These are phyloP conservation scores for Cryptotermes secundus DNA, from an alignment of 1,140 invertebrate species.

Conservation along the genomic window DNA sequence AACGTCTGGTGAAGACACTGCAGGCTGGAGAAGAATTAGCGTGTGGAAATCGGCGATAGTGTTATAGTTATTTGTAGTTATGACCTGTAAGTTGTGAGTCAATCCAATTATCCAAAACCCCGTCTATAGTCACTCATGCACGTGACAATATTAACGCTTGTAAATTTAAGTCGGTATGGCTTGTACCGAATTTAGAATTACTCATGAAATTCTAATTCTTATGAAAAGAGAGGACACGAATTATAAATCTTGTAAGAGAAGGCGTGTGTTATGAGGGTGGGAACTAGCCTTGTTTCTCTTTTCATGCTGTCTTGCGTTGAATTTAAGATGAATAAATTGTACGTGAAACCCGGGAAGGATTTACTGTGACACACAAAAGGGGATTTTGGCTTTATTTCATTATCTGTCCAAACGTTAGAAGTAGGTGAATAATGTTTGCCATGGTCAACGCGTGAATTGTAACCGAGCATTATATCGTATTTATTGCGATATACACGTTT, in stretches of 20 bases:
- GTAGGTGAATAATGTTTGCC: no score
- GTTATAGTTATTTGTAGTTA: no score
- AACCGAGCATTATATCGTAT: no score
- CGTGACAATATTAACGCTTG: neutral
- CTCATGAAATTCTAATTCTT: neutral
- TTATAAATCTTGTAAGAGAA: neutral
- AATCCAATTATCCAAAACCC: no score
- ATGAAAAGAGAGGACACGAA: neutral
- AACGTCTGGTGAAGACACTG: no score
- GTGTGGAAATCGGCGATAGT: no score
- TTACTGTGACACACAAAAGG: neutral
- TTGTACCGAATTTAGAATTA: neutral
- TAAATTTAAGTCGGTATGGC: neutral
- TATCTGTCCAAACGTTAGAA: neutral
- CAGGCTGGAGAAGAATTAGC: no score
- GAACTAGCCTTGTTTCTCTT: neutral
- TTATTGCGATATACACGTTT: no score
- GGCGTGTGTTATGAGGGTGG: neutral
- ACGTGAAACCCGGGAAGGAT: neutral
- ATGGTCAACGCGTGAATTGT: neutral
- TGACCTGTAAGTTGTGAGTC: no score
- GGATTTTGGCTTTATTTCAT: conserved; percentile 10
- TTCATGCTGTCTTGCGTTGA: neutral
- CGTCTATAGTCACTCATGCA: no score
- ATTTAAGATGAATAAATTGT: neutral